Evolutionary conservation across 2,797 vertebrate species (phyloP), one percentile per base, ranked within the genome.

Genomic region (Aulostomus chinensis): DNA sequence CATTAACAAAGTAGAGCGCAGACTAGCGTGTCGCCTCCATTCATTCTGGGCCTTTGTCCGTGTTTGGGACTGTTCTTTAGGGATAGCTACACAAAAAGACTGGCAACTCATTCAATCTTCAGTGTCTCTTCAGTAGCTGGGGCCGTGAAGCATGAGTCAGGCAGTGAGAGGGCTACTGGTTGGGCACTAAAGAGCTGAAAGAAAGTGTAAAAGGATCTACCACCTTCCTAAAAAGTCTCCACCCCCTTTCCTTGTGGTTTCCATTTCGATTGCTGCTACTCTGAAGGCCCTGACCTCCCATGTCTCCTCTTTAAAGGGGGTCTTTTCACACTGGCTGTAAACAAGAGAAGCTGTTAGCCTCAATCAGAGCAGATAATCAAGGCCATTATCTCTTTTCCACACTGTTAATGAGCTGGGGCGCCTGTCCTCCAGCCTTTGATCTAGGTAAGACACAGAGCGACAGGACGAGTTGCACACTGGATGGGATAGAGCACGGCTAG

Each of bases 331-430:
- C 48, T 12, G 54, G 54, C 55, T 52, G 26, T 58, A 68, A 73
- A 76, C 65, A 53, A 32, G 67, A 52, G 51, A 70, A 73, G 46
- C 17, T 21, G 50, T 78, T 54, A 59, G 74, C 62, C 64, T 78
- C 83, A 84, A 85, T 83, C 71, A 81, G 72, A 78, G 80, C 68
- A 75, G 58, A 83, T 81, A 85, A 88, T 88, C 74, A 73, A 68
- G 65, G 25, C 68, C 72, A 84, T 87, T 86, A 86, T 88, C 78
- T 86, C 78, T 74, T 61, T 68, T 67, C 71, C 66, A 67, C 59
- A 48, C 57, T 62, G 74, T 73, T 84, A 86, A 88, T 80, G 83
- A 89, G 86, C 65, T 12, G 41, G 73, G 69, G 48, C 68, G 29
- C 65, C 53, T 66, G 2, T 60, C 37, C 45, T 43, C 6, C 0